Percentiles rank a stretch among this genome's conserved stretches.
Conservation (phyloP, 1,140 invertebrate genomes). For the Coelopa frigida region DNA sequence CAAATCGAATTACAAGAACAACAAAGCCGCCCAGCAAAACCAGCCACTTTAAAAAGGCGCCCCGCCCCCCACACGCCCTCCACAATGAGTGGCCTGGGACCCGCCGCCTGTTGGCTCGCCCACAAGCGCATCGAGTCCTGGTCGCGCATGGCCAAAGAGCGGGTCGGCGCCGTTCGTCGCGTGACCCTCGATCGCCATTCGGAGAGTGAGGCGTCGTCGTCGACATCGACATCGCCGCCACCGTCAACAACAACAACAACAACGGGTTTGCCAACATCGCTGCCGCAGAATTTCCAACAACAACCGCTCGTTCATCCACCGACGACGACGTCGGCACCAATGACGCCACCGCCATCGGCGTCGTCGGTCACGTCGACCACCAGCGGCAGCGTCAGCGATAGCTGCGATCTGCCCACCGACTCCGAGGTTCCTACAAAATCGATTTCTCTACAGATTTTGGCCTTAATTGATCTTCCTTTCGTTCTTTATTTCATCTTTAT, state of each 20-base stretch:
- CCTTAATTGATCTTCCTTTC: background rate
- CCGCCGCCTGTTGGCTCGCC: slow-evolving; percentile 60
- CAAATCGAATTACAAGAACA: too few relatives aligned
- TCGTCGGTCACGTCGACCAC: slow-evolving; percentile 43
- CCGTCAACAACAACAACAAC: slow-evolving; percentile 38
- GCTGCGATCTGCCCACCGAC: slow-evolving; percentile 41
- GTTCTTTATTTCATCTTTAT: background rate
- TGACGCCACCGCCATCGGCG: slow-evolving; percentile 41
- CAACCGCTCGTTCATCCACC: slow-evolving; percentile 46
- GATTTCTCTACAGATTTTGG: background rate
- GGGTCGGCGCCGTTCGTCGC: slow-evolving; percentile 53
- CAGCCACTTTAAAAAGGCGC: too few relatives aligned
- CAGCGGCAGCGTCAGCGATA: slow-evolving; percentile 41
- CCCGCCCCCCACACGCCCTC: too few relatives aligned
- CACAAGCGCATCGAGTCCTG: slow-evolving; percentile 64
- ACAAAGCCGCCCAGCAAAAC: too few relatives aligned
- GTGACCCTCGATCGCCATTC: slow-evolving; percentile 53
- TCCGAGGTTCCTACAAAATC: slow-evolving; percentile 27
- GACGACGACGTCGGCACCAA: slow-evolving; percentile 17
- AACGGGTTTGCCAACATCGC: slow-evolving; percentile 41
- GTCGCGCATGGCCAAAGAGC: slow-evolving; percentile 59
- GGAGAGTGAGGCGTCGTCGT: slow-evolving; percentile 31
- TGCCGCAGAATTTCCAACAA: slow-evolving; percentile 47
- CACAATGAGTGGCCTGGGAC: slow-evolving; percentile 56
- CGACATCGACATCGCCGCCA: slow-evolving; percentile 11